Conservation (phyloP, 2,113 vertebrate genomes). For the Poecile atricapillus region DNA sequence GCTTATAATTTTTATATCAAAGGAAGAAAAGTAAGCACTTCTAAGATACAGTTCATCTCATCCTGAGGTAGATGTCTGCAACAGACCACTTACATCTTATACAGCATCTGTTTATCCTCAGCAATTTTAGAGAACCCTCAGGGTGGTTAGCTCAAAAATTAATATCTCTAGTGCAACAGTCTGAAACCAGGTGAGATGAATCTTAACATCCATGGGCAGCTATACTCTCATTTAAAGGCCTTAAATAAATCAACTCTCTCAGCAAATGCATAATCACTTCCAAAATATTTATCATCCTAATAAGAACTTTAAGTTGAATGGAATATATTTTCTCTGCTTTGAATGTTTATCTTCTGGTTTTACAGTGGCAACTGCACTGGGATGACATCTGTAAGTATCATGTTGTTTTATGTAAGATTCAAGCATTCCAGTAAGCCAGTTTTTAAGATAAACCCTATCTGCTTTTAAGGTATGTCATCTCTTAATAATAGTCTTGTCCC, state of each 20-base stretch:
- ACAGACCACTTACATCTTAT: background rate
- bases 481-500: background rate
- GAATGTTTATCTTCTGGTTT: background rate
- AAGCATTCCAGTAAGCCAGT: background rate
- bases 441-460: background rate
- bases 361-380: background rate
- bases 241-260: background rate
- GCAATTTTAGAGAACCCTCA: background rate
- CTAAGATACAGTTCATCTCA: background rate
- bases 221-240: background rate
- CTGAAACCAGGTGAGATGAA: conserved; percentile 15
- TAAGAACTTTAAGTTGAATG: background rate
- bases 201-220: background rate
- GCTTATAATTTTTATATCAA: background rate
- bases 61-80: background rate
- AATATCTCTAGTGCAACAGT: background rate
- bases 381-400: background rate
- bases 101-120: background rate
- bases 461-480: background rate
- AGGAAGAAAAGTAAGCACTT: background rate
- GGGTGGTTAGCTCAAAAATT: background rate
- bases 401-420: background rate
- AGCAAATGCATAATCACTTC: background rate
- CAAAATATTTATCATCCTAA: conserved; percentile 3
- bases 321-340: background rate